A percentile compares a stretch with the other conserved stretches of the same genome.
Evolutionary conservation across 2,113 vertebrate species (phyloP).

Genomic region (Microtus ochrogaster): DNA sequence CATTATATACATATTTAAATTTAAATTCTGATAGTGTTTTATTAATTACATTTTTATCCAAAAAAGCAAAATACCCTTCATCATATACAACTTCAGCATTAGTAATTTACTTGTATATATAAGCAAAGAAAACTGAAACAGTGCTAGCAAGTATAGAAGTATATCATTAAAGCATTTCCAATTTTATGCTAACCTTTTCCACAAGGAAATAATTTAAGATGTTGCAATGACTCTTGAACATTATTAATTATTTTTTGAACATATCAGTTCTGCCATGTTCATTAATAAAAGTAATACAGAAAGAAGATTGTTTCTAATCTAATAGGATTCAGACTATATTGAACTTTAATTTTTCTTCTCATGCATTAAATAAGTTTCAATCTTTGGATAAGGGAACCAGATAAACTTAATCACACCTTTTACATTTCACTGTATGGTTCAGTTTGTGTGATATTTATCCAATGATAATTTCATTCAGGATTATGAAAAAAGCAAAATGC

Average conservation of each 20-base stretch:
- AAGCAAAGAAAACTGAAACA: background rate
- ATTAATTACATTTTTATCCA: background rate
- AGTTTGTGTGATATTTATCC: background rate
- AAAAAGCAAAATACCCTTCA: background rate
- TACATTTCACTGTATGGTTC: background rate
- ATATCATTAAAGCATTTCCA: background rate
- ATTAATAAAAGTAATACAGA: background rate
- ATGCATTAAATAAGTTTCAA: background rate
- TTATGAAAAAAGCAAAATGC: background rate
- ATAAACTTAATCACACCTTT: background rate
- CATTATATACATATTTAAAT: background rate
- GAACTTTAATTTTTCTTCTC: constrained; percentile 1
- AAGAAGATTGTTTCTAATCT: background rate
- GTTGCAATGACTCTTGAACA: background rate
- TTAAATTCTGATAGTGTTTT: constrained; percentile 5
- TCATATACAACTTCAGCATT: background rate
- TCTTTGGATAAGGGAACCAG: background rate
- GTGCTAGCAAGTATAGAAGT: background rate
- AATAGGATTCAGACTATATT: background rate
- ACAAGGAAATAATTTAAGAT: background rate
- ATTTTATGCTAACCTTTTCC: background rate
- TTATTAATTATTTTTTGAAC: background rate
- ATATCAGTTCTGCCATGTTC: accelerated
- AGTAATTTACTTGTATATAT: background rate
- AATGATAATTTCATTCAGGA: background rate